Percentiles rank a stretch among this genome's conserved stretches.
phyloP scores from a whole-genome alignment of 2,113 vertebrate species.

The Colistium nudipinnis region DNA sequence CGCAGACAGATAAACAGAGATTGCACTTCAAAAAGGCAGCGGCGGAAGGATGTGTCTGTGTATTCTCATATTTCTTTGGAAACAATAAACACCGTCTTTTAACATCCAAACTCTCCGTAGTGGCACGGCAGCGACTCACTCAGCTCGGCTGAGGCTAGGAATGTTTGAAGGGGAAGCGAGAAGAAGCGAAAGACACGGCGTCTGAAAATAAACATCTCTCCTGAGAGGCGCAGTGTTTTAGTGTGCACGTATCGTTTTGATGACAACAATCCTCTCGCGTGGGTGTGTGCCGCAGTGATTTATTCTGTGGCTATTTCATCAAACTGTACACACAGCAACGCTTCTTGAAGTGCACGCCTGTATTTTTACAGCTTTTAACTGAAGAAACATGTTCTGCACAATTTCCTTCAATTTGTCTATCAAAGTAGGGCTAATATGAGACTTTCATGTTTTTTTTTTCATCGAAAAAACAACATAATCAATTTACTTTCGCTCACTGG shows the following conservation, averaged over 20 bases:
- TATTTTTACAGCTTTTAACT: slow-evolving; percentile 29
- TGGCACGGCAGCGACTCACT: slow-evolving; percentile 56
- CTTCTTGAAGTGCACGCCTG: slow-evolving; percentile 9
- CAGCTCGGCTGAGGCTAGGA: slow-evolving; percentile 54
- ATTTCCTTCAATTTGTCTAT: slow-evolving; percentile 35
- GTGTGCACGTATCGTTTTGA: slow-evolving; percentile 61
- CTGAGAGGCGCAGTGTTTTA: slow-evolving; percentile 60
- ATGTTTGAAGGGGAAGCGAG: slow-evolving; percentile 67
- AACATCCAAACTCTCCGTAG: slow-evolving; percentile 68
- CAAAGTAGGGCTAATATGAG: slow-evolving; percentile 19
- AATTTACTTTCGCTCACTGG: slow-evolving; percentile 6
- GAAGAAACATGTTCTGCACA: slow-evolving; percentile 37
- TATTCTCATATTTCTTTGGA: slow-evolving; percentile 72
- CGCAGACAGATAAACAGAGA: slow-evolving; percentile 69
- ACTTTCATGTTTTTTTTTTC: slow-evolving; percentile 14
- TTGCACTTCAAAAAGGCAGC: slow-evolving; percentile 69
- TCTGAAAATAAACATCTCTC: slow-evolving; percentile 76
- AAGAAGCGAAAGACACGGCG: slow-evolving; percentile 62
- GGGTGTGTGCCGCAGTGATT: slow-evolving; percentile 17
- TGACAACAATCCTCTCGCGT: slow-evolving; percentile 51
- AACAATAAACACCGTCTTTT: slow-evolving; percentile 76
- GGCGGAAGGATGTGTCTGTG: slow-evolving; percentile 61
- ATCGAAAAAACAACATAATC: slow-evolving; percentile 14
- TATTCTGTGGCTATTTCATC: slow-evolving; percentile 46
- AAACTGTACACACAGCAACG: slow-evolving; percentile 35